Conservation (phyloP, 2,113 vertebrate genomes). For the Eleginops maclovinus region DNA sequence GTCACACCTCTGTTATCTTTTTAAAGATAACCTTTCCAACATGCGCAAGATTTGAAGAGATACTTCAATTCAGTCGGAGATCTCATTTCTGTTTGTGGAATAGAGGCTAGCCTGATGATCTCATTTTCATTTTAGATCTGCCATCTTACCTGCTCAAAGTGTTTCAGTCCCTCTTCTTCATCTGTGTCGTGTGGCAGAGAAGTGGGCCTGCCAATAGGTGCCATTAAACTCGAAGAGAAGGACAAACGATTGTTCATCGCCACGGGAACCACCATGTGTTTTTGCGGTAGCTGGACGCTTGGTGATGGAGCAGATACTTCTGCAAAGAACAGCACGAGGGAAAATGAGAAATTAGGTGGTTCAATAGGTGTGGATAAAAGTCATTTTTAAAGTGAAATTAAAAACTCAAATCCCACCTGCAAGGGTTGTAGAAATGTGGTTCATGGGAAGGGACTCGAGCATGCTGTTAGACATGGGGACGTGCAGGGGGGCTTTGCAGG, state of each 20-base stretch:
- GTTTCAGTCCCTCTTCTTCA: constrained; percentile 97
- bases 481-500: constrained; percentile 72
- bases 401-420: constrained; percentile 62
- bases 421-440: constrained; percentile 66
- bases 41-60: not conserved
- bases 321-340: constrained; percentile 54
- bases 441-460: constrained; percentile 72
- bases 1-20: not conserved
- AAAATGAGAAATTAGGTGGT: not conserved
- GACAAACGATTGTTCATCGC: constrained; percentile 65
- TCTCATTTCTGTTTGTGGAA: not conserved
- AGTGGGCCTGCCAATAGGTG: constrained; percentile 69
- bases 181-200: constrained; percentile 86
- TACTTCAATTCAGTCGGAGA: not conserved
- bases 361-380: not conserved
- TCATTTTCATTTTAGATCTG: not conserved
- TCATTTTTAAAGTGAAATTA: not conserved
- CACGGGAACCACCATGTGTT: constrained; percentile 72
- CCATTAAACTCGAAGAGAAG: constrained; percentile 74
- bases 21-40: not conserved
- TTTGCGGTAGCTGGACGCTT: constrained; percentile 77
- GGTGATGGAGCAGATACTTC: constrained; percentile 85
- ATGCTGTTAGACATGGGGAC: constrained; percentile 72
- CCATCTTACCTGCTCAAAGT: constrained; percentile 92
- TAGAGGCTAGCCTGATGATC: not conserved